These are phyloP conservation scores for Phengaris alcon DNA, from an alignment of 2,888 invertebrate genomes.

Conservation along the genomic window DNA sequence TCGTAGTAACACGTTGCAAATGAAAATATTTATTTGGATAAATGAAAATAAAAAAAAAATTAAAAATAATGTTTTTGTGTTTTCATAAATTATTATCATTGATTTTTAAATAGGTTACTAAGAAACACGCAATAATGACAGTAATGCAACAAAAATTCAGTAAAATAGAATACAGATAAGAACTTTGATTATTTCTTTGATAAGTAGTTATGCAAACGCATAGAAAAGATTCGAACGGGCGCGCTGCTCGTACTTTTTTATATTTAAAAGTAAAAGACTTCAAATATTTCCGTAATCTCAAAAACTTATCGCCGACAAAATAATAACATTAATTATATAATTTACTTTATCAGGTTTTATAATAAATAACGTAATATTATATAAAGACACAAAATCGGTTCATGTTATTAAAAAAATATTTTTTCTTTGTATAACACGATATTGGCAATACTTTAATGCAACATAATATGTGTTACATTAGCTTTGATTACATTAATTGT, in stretches of 20 bases:
- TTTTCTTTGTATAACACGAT: no score
- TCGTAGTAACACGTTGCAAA: no score
- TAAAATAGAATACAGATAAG: not conserved
- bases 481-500: not conserved
- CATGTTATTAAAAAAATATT: no score
- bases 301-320: not conserved
- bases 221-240: not conserved
- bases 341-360: not conserved
- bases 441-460: not conserved
- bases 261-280: not conserved
- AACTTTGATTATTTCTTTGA: not conserved
- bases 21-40: no score
- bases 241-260: not conserved
- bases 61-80: not conserved
- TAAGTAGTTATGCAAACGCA: conserved; percentile 4
- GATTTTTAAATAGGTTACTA: not conserved
- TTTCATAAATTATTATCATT: not conserved
- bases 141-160: not conserved
- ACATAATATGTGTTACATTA: not conserved
- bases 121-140: not conserved
- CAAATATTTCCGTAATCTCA: not conserved
- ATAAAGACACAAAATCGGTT: no score
- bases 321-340: not conserved
- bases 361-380: not conserved
- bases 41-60: no score